Conservation (phyloP, 2,888 invertebrate genomes). For the Caenorhabditis sp. region DNA sequence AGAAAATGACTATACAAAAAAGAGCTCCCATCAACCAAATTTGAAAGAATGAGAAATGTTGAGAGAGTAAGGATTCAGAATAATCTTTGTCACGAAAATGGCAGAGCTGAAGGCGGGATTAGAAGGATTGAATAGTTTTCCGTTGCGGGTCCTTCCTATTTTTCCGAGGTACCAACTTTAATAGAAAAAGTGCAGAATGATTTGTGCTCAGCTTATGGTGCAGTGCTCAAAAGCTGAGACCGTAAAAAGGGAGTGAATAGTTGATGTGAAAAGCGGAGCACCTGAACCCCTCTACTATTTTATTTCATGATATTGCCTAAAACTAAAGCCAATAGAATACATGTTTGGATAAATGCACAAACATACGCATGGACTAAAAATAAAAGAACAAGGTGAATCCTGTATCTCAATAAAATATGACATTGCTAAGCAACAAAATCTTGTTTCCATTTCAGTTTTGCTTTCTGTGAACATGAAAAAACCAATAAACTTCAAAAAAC, state of each 20-base stretch:
- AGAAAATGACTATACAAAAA: neutral
- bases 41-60: conserved; percentile 23
- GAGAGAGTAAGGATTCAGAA: conserved; percentile 43
- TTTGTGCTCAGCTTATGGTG: conserved; percentile 50
- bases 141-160: conserved; percentile 20
- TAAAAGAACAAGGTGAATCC: too few relatives aligned
- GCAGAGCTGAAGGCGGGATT: conserved; percentile 62
- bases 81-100: conserved; percentile 63
- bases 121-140: conserved; percentile 60
- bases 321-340: conserved; percentile 41
- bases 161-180: conserved; percentile 31
- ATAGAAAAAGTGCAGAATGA: conserved; percentile 50
- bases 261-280: conserved; percentile 4
- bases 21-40: conserved; percentile 40
- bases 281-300: conserved; percentile 35
- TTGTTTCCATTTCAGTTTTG: too few relatives aligned
- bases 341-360: too few relatives aligned
- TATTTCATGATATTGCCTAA: conserved; percentile 21
- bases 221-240: conserved; percentile 8
- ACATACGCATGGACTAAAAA: too few relatives aligned
- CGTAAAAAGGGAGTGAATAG: conserved; percentile 8
- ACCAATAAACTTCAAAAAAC: too few relatives aligned
- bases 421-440: too few relatives aligned
- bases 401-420: too few relatives aligned
- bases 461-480: too few relatives aligned